Evolutionary conservation across 2,797 vertebrate genomes (phyloP).

Genomic region (Psittacula echo): DNA sequence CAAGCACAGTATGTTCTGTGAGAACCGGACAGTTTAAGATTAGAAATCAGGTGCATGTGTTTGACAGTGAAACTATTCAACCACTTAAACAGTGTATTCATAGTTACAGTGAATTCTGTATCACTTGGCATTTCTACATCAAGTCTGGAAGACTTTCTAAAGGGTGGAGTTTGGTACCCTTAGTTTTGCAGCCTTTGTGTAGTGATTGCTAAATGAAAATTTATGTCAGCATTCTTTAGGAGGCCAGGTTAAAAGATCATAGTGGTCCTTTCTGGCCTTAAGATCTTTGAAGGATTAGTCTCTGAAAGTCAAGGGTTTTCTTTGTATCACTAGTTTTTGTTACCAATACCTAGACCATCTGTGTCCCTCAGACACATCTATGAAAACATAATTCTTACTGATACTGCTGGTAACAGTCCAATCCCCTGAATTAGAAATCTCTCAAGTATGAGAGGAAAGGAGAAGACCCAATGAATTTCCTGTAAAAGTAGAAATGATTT

Average conservation of each 20-base stretch:
- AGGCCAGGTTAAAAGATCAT: neutral
- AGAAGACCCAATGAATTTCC: neutral
- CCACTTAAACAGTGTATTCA: neutral
- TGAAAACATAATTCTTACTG: neutral
- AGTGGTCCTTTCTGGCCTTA: neutral
- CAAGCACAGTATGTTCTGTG: neutral
- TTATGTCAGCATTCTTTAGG: neutral
- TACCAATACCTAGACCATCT: neutral
- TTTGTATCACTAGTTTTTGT: neutral
- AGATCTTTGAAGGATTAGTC: neutral
- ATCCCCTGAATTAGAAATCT: neutral
- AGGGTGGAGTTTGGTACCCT: neutral
- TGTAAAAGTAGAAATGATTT: neutral
- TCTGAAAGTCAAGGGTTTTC: neutral
- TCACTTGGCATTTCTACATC: neutral
- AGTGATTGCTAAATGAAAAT: neutral
- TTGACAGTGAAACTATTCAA: neutral
- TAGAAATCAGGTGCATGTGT: neutral
- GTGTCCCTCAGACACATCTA: neutral
- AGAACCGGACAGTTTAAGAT: neutral
- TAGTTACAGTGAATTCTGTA: neutral
- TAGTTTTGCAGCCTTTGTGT: neutral
- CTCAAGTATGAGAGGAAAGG: neutral
- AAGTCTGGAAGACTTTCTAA: neutral
- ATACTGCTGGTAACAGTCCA: neutral